phyloP scores from a whole-genome alignment of 2,113 vertebrate genomes.

The Solea senegalensis region DNA sequence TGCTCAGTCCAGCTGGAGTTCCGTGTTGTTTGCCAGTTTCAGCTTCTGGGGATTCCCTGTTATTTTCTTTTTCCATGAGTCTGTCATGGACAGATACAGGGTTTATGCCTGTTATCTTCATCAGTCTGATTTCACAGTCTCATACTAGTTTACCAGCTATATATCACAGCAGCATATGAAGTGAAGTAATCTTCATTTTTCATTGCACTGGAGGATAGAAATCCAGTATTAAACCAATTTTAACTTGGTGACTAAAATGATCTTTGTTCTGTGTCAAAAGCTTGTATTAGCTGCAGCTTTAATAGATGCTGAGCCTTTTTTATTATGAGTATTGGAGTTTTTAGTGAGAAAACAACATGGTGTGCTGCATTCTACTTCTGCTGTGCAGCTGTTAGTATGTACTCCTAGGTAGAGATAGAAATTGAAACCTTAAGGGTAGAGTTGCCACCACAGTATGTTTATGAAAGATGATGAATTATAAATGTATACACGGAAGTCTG shows the following conservation, averaged over 20 bases:
- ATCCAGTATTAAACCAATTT: conserved; percentile 13
- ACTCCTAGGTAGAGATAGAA: too few species aligned
- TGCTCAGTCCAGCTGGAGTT: neutral
- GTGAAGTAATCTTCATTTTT: conserved; percentile 17
- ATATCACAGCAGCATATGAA: conserved; percentile 21
- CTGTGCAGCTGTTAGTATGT: neutral
- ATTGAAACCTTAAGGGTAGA: too few species aligned
- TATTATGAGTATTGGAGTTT: conserved; percentile 9
- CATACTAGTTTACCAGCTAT: neutral
- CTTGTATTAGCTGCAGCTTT: conserved; percentile 7
- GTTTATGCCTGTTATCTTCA: conserved; percentile 22
- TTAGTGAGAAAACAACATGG: conserved; percentile 18
- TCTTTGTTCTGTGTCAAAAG: conserved; percentile 12
- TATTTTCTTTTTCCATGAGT: neutral
- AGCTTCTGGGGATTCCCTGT: conserved; percentile 13
- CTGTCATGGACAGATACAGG: conserved; percentile 15
- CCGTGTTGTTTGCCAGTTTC: neutral
- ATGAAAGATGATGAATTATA: too few species aligned
- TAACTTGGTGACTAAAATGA: neutral
- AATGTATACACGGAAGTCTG: too few species aligned
- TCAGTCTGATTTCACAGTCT: conserved; percentile 20
- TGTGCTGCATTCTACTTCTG: neutral
- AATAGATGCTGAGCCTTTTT: conserved; percentile 18
- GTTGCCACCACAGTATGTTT: too few species aligned
- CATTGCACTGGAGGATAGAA: neutral